A percentile compares a stretch with the other conserved stretches of the same genome.
Conservation (phyloP, 2,113 vertebrate species). For the Protomyctophum bolini region DNA sequence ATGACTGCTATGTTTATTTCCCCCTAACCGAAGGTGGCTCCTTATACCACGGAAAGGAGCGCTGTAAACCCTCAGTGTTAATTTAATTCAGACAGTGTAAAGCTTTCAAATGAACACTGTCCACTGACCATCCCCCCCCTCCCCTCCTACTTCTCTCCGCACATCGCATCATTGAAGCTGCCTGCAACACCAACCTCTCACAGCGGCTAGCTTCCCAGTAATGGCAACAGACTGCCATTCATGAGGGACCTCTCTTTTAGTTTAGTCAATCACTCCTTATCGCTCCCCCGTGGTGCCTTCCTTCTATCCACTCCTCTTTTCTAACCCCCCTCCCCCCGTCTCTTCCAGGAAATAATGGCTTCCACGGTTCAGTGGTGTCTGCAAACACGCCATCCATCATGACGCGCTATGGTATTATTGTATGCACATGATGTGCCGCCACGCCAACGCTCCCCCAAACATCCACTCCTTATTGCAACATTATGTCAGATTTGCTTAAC, state of each 20-base stretch:
- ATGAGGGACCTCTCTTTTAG: conserved; percentile 65
- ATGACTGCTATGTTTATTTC: conserved; percentile 44
- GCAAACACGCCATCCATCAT: conserved; percentile 79
- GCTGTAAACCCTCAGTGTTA: too few relatives aligned
- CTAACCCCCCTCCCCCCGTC: background rate
- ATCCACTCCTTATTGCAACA: conserved; percentile 17
- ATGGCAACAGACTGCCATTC: conserved; percentile 48
- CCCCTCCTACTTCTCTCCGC: conserved; percentile 5
- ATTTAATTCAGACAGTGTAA: too few relatives aligned
- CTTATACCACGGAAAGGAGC: conserved; percentile 24
- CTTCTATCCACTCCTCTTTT: background rate
- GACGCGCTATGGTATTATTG: conserved; percentile 35
- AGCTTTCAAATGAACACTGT: too few relatives aligned
- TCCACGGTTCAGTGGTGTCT: conserved; percentile 71
- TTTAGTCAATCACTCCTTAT: conserved; percentile 71
- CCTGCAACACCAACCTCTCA: conserved; percentile 51
- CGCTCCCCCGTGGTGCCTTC: conserved; percentile 50
- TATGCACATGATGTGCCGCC: conserved; percentile 47
- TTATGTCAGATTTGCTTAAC: conserved; percentile 4
- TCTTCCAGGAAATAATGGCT: conserved; percentile 76
- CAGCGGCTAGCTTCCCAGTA: conserved; percentile 46
- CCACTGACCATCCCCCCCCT: too few relatives aligned
- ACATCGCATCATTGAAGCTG: conserved; percentile 51
- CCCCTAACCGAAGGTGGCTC: conserved; percentile 12
- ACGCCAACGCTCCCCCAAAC: conserved; percentile 28